phyloP scores from a whole-genome alignment of 1,140 invertebrate genomes.

The Teleopsis dalmanni region DNA sequence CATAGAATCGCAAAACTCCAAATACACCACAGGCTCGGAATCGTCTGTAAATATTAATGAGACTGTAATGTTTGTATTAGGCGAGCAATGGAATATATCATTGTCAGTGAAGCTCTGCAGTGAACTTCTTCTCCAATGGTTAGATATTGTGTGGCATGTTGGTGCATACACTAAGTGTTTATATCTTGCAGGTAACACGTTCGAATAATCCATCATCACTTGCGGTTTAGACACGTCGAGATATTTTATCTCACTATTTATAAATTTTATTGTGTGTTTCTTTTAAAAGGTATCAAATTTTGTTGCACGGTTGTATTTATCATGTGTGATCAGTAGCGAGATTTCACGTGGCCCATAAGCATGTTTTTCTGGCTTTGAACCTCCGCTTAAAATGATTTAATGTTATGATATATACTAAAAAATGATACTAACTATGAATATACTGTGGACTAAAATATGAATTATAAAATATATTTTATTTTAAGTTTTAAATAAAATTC shows the following conservation, averaged over 20 bases:
- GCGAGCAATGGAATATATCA: too few relatives aligned
- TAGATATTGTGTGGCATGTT: neutral
- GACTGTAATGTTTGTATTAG: too few relatives aligned
- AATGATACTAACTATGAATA: neutral
- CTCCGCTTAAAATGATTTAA: constrained; percentile 8
- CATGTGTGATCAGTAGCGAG: constrained; percentile 9
- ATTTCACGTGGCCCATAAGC: neutral
- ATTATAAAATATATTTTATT: too few relatives aligned
- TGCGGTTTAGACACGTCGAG: neutral
- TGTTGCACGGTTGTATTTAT: constrained; percentile 4
- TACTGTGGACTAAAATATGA: too few relatives aligned
- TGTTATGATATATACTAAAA: constrained; percentile 2
- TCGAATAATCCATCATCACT: constrained; percentile 6
- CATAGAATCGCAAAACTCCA: too few relatives aligned
- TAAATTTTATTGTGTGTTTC: neutral
- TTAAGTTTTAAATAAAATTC: too few relatives aligned
- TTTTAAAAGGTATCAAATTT: constrained; percentile 2
- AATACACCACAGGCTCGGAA: too few relatives aligned
- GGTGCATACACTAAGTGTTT: neutral
- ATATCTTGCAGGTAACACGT: constrained; percentile 6
- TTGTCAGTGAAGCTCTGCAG: too few relatives aligned
- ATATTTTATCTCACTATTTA: neutral
- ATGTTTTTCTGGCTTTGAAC: constrained; percentile 4
- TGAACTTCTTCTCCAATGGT: too few relatives aligned
- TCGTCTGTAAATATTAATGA: too few relatives aligned